These are phyloP conservation scores for Platycheirus rosarum DNA, from an alignment of 2,888 invertebrate genomes.

Conservation along the genomic window DNA sequence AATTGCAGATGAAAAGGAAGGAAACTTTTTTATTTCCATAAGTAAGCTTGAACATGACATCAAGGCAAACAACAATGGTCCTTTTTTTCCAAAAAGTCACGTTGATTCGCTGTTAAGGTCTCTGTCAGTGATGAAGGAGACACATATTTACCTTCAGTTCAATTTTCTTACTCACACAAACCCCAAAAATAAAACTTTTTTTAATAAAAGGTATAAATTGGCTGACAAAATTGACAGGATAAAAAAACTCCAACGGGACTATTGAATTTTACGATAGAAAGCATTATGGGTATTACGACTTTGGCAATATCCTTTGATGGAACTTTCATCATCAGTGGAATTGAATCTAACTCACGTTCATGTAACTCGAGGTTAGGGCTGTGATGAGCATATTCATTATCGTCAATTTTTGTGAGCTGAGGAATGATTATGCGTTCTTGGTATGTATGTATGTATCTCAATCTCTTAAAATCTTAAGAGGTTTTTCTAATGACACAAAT, in stretches of 20 bases:
- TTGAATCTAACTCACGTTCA: no score
- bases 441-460: no score
- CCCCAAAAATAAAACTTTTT: no score
- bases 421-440: not conserved
- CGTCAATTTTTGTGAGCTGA: not conserved
- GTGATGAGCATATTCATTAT: not conserved
- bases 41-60: not conserved
- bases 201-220: no score
- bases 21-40: not conserved
- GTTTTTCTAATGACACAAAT: not conserved
- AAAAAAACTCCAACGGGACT: no score
- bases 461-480: not conserved
- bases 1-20: not conserved
- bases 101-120: not conserved
- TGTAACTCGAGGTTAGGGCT: not conserved
- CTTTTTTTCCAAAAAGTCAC: not conserved
- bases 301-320: not conserved
- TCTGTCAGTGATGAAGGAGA: no score
- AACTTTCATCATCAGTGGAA: not conserved
- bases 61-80: not conserved
- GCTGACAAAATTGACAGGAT: no score
- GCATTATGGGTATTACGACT: no score
- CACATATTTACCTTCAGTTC: no score
- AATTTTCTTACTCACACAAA: no score
- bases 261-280: no score